Conservation (phyloP, 1,140 invertebrate genomes). For the Epicauta chinensis region DNA sequence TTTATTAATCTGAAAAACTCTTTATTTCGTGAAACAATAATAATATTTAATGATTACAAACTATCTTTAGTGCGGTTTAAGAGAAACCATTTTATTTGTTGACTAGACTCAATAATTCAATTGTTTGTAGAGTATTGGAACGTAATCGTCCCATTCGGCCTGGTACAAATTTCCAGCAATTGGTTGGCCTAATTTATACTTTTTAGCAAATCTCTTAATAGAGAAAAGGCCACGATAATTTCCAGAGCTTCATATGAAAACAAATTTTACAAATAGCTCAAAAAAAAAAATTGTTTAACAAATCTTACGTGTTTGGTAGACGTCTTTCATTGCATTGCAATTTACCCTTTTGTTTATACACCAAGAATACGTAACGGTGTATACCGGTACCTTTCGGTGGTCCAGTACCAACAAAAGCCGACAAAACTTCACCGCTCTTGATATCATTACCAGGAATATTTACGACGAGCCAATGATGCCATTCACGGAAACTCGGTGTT, state of each 20-base stretch:
- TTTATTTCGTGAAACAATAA: too few species aligned
- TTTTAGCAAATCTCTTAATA: constrained; percentile 73
- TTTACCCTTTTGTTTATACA: constrained; percentile 76
- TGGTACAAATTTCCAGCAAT: constrained; percentile 88
- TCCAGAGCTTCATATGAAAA: constrained; percentile 47
- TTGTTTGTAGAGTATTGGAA: constrained; percentile 70
- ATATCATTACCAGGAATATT: constrained; percentile 81
- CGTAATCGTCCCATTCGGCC: constrained; percentile 88
- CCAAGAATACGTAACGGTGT: constrained; percentile 84
- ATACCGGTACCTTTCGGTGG: constrained; percentile 75
- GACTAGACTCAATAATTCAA: constrained; percentile 49
- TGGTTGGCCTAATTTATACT: constrained; percentile 77
- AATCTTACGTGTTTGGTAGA: constrained; percentile 40
- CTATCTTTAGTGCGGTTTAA: too few species aligned
- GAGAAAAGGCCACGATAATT: constrained; percentile 72
- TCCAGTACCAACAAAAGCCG: constrained; percentile 78
- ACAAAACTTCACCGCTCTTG: constrained; percentile 57
- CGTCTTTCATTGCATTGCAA: constrained; percentile 62
- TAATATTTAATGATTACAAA: too few species aligned
- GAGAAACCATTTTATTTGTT: too few species aligned
- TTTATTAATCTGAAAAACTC: too few species aligned
- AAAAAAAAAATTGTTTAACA: constrained; percentile 1
- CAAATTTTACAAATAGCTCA: too few species aligned
- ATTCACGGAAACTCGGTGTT: constrained; percentile 72
- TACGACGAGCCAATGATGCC: constrained; percentile 87